Evolutionary conservation across 2,888 invertebrate species (phyloP).

Genomic region (Pharmacophagus antenor): DNA sequence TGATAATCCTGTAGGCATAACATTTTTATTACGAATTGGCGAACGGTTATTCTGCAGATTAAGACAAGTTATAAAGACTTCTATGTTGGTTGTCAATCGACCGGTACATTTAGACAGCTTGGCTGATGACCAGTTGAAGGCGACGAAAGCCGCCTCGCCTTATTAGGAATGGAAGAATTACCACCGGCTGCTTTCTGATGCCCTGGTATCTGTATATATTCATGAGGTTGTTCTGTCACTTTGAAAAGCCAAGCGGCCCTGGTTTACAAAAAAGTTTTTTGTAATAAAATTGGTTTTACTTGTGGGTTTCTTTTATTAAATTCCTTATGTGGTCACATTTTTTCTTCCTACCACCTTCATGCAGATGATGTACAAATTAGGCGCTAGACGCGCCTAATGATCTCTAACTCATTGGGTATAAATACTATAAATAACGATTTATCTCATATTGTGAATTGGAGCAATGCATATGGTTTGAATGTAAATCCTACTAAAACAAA

Average conservation of each 20-base stretch:
- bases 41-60: no score
- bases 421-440: no score
- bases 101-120: constrained; percentile 36
- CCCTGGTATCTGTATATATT: constrained; percentile 48
- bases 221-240: constrained; percentile 24
- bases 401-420: no score
- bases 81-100: background rate
- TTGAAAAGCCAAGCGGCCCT: constrained; percentile 24
- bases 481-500: no score
- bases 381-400: no score
- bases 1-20: no score
- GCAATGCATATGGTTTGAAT: no score
- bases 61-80: no score
- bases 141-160: constrained; percentile 53
- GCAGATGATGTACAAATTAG: no score
- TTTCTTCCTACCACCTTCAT: no score
- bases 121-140: constrained; percentile 36
- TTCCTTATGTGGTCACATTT: background rate
- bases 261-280: constrained; percentile 19
- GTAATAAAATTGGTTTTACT: constrained; percentile 8
- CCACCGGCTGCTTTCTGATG: constrained; percentile 56
- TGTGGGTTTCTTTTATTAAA: constrained; percentile 3
- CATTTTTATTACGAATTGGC: no score
- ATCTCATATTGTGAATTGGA: no score
- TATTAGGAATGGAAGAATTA: constrained; percentile 44